Base-by-base conservation (phyloP, 30 jellyfish, hydroid and myxozoan genomes). In the Pelagia noctiluca region DNA sequence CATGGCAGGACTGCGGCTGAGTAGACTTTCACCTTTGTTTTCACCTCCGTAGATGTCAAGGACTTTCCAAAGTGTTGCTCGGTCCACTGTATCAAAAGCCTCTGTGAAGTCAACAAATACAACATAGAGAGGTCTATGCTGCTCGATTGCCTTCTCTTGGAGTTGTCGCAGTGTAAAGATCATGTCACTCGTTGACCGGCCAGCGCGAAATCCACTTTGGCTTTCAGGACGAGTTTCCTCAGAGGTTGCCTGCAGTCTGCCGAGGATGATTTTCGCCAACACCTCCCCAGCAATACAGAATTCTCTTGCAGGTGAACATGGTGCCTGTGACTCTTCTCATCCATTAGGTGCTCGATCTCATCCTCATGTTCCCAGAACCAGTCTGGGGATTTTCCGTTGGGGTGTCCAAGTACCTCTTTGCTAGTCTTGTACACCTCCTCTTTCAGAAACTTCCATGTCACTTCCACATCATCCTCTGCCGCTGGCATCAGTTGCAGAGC, bases 291-390 rank as follows among this genome's bases (percentile, higher is more conserved):
- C 57, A 5, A 42, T 42, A n/a, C n/a, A n/a, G n/a, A n/a, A n/a
- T n/a, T n/a, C n/a, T n/a, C n/a, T n/a, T n/a, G n/a, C n/a, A n/a
- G n/a, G n/a, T n/a, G n/a, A n/a, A n/a, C n/a, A n/a, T n/a, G n/a
- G n/a, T n/a, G n/a, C n/a, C n/a, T n/a, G n/a, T n/a, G 32, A 25
- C 32, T 64, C 77, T 64, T 64, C 63, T 22, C 77, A 2, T 64
- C 32, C 28, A 64, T 18, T 16, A 64, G 50, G 1, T 64, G 37
- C 65, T 18, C 30, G 77, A 64, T 64, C 32, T 64, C 50, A 22
- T 64, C 50, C 18, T 33, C 32, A 18, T 29, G 2, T 33, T 64
- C 77, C 24, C 32, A 29, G 30, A 64, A 64, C 77, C 77, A 64
- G 63, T 64, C 77, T 64, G 77, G 37, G 30, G 24, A 25, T 33